phyloP scores from a whole-genome alignment of 2,113 vertebrate genomes.

The Maccullochella peelii region DNA sequence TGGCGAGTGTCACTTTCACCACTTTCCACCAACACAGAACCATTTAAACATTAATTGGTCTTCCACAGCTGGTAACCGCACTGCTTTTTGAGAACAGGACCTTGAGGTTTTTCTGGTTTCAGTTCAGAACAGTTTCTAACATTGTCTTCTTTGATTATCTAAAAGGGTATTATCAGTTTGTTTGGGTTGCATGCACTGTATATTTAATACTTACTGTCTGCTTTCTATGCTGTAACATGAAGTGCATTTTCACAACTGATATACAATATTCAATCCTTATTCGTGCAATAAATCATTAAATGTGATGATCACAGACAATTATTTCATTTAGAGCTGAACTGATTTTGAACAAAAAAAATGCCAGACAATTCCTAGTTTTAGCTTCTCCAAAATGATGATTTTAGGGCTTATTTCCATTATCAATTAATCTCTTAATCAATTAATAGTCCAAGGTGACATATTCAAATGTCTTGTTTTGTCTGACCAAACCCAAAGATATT shows the following conservation, averaged over 20 bases:
- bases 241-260: not conserved
- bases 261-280: not conserved
- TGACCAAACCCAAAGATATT: not conserved
- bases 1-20: constrained; percentile 44
- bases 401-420: not conserved
- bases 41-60: constrained; percentile 10
- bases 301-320: not conserved
- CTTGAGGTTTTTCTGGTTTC: not conserved
- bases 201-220: not conserved
- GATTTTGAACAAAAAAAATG: too few relatives aligned
- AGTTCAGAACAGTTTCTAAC: not conserved
- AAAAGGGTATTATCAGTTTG: not conserved
- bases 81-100: not conserved
- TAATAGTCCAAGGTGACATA: not conserved
- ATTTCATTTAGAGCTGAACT: not conserved
- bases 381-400: not conserved
- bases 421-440: not conserved
- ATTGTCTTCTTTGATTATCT: not conserved
- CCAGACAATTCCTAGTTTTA: not conserved
- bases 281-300: not conserved
- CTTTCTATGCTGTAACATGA: not conserved
- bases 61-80: not conserved
- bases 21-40: constrained; percentile 6
- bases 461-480: constrained; percentile 5
- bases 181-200: not conserved